Evolutionary conservation across 2,888 invertebrate species (phyloP).

Genomic region (Sericinus montela): DNA sequence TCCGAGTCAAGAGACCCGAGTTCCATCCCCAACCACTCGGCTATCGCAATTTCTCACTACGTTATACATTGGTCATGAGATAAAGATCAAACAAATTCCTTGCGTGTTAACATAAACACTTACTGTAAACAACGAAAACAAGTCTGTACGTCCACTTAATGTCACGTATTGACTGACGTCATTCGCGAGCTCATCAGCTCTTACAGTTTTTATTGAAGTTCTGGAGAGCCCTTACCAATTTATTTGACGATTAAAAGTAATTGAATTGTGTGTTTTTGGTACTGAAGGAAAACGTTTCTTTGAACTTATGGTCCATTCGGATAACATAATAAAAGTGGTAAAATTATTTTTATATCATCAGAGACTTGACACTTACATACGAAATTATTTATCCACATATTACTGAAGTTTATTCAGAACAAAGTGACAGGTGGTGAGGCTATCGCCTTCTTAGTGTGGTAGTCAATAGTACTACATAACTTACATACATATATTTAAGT

Average conservation of each 20-base stretch:
- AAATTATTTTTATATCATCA: too few relatives aligned
- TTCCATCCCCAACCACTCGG: too few relatives aligned
- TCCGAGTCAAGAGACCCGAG: too few relatives aligned
- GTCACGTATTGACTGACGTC: slow-evolving; percentile 4
- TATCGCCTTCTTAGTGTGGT: too few relatives aligned
- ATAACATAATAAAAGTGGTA: too few relatives aligned
- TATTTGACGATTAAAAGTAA: slow-evolving; percentile 14
- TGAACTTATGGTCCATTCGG: neutral
- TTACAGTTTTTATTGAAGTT: slow-evolving; percentile 5
- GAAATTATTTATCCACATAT: too few relatives aligned
- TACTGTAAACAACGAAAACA: neutral
- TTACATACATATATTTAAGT: too few relatives aligned
- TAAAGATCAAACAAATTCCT: neutral
- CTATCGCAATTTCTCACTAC: neutral
- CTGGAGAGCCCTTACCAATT: slow-evolving; percentile 3
- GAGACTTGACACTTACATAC: too few relatives aligned
- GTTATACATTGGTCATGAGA: neutral
- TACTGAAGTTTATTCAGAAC: too few relatives aligned
- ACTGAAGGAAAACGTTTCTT: neutral
- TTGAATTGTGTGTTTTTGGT: slow-evolving; percentile 7
- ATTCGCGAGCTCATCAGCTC: neutral
- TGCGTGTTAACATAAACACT: neutral
- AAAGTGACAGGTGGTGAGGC: too few relatives aligned
- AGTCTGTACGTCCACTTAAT: neutral
- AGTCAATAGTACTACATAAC: too few relatives aligned